These are phyloP conservation scores for Atractosteus spatula DNA, from an alignment of 2,113 vertebrate species.

Conservation along the genomic window DNA sequence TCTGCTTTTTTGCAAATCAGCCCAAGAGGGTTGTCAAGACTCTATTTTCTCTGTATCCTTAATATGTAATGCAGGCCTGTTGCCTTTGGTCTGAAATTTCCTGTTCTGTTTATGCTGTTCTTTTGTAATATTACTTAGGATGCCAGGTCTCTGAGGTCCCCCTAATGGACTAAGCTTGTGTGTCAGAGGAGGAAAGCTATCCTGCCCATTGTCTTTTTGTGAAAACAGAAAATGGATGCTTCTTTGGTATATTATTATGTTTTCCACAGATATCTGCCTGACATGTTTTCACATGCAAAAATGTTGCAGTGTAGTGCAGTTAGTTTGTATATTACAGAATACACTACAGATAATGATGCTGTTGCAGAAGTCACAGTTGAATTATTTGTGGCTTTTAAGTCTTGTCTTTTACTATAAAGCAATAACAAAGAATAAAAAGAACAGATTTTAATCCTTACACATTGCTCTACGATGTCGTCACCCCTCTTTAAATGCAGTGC, in stretches of 20 bases:
- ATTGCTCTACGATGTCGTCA: slow-evolving; percentile 14
- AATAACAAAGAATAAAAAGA: neutral
- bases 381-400: no score
- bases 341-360: no score
- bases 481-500: neutral
- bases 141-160: neutral
- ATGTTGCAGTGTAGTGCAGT: no score
- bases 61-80: neutral
- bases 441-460: neutral
- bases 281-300: no score
- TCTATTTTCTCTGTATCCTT: neutral
- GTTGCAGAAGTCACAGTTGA: no score
- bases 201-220: neutral
- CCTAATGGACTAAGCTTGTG: slow-evolving; percentile 2
- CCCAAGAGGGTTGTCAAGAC: neutral
- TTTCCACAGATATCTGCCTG: no score
- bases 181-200: neutral
- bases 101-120: neutral
- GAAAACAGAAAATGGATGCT: neutral
- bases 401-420: no score
- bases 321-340: no score
- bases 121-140: neutral
- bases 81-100: neutral
- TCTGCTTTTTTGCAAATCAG: neutral
- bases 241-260: no score